Evolutionary conservation across 2,113 vertebrate species (phyloP).

Genomic region (Galemys pyrenaicus): DNA sequence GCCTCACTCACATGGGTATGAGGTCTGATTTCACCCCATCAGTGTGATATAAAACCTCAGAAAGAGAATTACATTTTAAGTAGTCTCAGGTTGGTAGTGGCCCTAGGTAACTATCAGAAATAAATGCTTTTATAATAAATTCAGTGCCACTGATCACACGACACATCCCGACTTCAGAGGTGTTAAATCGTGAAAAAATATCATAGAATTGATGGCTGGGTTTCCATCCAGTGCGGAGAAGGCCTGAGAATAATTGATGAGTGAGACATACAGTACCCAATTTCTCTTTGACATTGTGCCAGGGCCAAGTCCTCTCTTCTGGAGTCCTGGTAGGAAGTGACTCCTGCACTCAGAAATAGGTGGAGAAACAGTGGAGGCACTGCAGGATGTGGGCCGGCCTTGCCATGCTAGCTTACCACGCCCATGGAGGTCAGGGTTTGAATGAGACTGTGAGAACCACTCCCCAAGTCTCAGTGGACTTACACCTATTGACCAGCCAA

Average conservation of each 20-base stretch:
- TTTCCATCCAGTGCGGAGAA: neutral
- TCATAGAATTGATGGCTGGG: neutral
- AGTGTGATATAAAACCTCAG: neutral
- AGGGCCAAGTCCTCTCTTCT: neutral
- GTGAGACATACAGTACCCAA: neutral
- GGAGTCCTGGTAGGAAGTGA: neutral
- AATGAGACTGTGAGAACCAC: neutral
- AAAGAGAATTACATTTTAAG: neutral
- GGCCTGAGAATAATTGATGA: neutral
- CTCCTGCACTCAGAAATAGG: neutral
- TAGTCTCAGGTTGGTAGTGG: neutral
- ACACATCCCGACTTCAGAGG: neutral
- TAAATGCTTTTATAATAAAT: neutral
- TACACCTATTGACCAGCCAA: neutral
- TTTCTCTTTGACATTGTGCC: neutral
- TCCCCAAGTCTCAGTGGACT: neutral
- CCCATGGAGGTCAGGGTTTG: neutral
- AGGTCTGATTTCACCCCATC: neutral
- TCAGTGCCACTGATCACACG: neutral
- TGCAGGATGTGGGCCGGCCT: neutral
- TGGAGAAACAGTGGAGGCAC: no score
- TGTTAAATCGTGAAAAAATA: neutral
- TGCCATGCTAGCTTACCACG: neutral
- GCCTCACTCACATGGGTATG: neutral
- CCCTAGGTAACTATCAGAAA: neutral